A percentile compares a stretch with the other conserved stretches of the same genome.
Evolutionary conservation across 2,113 vertebrate genomes (phyloP).

Genomic region (Ptilorrhoa leucosticta): DNA sequence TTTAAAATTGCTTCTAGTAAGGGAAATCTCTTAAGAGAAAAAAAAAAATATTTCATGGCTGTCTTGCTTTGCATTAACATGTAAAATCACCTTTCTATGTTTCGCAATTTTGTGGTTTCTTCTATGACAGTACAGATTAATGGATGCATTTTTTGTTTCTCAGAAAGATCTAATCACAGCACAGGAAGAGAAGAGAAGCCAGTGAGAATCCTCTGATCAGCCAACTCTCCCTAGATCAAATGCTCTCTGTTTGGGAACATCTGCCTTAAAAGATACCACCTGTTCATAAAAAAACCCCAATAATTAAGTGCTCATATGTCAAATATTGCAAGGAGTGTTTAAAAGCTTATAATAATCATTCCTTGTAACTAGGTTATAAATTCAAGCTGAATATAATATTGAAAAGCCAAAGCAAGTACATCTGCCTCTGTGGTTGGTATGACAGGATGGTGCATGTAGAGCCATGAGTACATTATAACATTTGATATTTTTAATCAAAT

Average conservation of each 20-base stretch:
- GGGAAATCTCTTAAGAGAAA: background rate
- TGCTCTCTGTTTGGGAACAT: background rate
- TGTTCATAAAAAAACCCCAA: background rate
- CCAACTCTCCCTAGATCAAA: constrained; percentile 2
- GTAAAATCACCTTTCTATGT: background rate
- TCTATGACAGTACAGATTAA: background rate
- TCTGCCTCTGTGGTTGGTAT: background rate
- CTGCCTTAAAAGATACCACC: constrained; percentile 23
- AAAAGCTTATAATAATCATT: background rate
- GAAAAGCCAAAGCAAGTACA: background rate
- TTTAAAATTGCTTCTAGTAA: background rate
- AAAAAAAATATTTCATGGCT: background rate
- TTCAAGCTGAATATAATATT: background rate
- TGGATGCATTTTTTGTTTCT: constrained; percentile 21
- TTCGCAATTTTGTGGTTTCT: constrained; percentile 3
- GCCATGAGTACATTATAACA: background rate
- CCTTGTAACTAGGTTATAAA: background rate
- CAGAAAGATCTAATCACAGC: background rate
- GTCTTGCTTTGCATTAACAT: background rate
- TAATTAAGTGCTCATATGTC: background rate
- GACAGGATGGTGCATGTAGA: background rate
- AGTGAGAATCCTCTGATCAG: background rate
- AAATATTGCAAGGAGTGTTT: background rate
- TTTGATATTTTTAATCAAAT: constrained; percentile 61
- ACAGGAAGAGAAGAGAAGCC: background rate